Evolutionary conservation across 1,140 invertebrate genomes (phyloP), one percentile per base, ranked within the genome.

Genomic region (Drosophila malerkotliana): DNA sequence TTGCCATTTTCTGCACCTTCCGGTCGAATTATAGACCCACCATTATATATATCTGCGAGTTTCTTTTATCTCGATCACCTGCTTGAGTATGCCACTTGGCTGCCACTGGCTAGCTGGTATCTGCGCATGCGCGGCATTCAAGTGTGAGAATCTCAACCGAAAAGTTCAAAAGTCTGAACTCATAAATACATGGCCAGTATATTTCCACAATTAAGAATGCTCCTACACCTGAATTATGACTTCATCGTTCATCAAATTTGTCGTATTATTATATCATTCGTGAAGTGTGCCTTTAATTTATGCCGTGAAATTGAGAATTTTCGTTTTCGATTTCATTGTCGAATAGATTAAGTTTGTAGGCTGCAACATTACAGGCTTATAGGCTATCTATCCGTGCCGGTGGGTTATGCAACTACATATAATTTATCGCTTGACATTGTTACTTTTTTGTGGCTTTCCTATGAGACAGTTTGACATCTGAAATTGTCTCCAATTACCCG

Each of bases 401-500:
- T 28, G 5, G 49, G 45, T 32, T 26, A 34, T 44, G 58, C 28
- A 57, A 47, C 18, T 57, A 18, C 18, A 18, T 18, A 48, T 37
- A 5, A 49, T 28, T 18, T 72, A 63, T 24, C 30, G 32, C 56
- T 58, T 69, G 67, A 34, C 64, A 69, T 71, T 71, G 67, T 71
- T 71, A 69, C 66, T 69, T 64, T 79, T 74, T 79, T 83, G 79
- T 66, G 79, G 80, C 79, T 80, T 78, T 73, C 61, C 68, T 47
- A 56, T 57, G 63, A 49, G 61, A 49, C 80, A 76, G 48, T 85
- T 77, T 72, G 77, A 83, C 77, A 68, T 77, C 62, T 57, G 48
- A 62, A 84, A 87, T 81, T 84, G 82, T 73, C 59, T 60, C 77
- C 69, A 87, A 84, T 84, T 84, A 82, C 78, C 39, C 39, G 37